These are phyloP conservation scores for Lumbricus terrestris DNA, from an alignment of 2,888 invertebrate genomes.

Conservation along the genomic window DNA sequence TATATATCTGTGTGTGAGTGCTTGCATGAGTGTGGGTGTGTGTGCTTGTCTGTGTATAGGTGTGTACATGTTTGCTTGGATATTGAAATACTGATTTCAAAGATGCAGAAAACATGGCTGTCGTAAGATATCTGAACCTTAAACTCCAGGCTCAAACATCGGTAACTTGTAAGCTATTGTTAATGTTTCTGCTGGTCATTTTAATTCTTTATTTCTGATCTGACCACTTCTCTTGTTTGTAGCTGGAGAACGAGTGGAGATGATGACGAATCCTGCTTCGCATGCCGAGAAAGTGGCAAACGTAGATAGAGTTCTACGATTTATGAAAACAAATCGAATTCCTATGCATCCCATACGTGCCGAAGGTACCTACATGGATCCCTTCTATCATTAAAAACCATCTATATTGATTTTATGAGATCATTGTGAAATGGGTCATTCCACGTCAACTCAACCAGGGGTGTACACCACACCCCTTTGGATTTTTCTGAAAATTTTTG, in stretches of 20 bases:
- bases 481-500: no score
- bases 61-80: no score
- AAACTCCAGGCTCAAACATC: no score
- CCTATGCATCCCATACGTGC: slow-evolving; percentile 58
- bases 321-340: slow-evolving; percentile 58
- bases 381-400: background rate
- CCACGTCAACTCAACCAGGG: no score
- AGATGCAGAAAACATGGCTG: background rate
- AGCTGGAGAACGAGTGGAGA: slow-evolving; percentile 57
- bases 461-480: no score
- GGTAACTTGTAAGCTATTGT: background rate
- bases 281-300: slow-evolving; percentile 57
- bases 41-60: no score
- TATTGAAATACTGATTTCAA: no score
- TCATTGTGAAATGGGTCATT: background rate
- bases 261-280: slow-evolving; percentile 39
- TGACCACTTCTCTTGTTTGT: background rate
- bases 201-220: background rate
- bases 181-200: background rate
- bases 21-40: no score
- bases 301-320: slow-evolving; percentile 58
- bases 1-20: background rate
- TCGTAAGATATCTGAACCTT: background rate
- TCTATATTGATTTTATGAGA: background rate
- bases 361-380: slow-evolving; percentile 49